Base-by-base conservation (phyloP, 2,888 invertebrate genomes). In the Lasioglossum morio region DNA sequence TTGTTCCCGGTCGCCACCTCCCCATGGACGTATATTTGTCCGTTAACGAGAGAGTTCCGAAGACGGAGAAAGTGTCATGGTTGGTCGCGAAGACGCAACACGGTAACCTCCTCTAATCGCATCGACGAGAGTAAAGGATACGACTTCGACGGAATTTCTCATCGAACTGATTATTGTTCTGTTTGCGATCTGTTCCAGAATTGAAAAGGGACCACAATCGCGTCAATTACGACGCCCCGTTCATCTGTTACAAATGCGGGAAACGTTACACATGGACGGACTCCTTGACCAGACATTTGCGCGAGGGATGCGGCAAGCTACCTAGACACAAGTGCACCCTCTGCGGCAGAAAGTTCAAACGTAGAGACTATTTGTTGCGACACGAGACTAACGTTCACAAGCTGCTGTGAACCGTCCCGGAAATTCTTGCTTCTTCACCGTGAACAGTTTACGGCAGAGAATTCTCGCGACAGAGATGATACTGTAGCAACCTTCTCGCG, bases 331-430 rank as follows among this genome's bases (percentile, higher is more conserved):
- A 84, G 66, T 94, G 93, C 79, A 87, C 89, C n/a, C 86, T 92
- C 8, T 95, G 95, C 87, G 94, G 93, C 23, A 91, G 93, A 79
- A 92, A 92, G 79, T 95, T 95, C 90, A 94, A 94, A 83, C 93
- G 94, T 84, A 93, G 92, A 79, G 93, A 94, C 70, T 92, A 94
- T 80, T 88, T 94, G 23, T 87, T 92, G 53, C 93, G 92, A 1
- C 94, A 94, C 79, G 90, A 93, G 43, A 89, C 76, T 74, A 87
- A 91, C 78, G 85, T 91, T 70, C 91, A 91, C 77, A 92, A 89
- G 73, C 46, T 87, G 37, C 79, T 87, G 48, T 85, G 79, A 85
- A 76, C 16, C 27, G 70, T 43, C 43, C 8, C 43, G 2, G 16
- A 30, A 27, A 70, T 0, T 27, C 4, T 37, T 40, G 40, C 4